Base-by-base conservation (phyloP, 1,140 invertebrate species). In the Hyphantria cunea region DNA sequence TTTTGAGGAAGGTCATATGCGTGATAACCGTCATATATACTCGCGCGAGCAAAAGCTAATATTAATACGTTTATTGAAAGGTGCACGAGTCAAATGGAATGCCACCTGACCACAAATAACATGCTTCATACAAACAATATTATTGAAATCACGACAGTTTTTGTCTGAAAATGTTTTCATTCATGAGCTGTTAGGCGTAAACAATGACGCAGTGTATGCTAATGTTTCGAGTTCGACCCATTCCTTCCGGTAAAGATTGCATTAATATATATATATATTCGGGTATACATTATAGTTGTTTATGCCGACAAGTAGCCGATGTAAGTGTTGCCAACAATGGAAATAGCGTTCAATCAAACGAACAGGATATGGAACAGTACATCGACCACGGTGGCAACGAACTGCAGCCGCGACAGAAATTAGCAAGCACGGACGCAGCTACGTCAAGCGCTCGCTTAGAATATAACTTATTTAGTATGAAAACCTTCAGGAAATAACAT, bases 351-450 rank as follows among this genome's bases (percentile, higher is more conserved):
- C 59, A 53, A 56, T 53, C 31, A 61, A 64, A 60, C 67, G 72
- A 76, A 80, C 78, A 82, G 80, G 82, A 84, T 80, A 71, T 74
- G 68, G 72, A 65, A 67, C 66, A 73, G 80, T 76, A 77, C 80
- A 74, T 51, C 80, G 79, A 79, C 82, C 75, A 76, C 70, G 63
- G 54, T 69, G 69, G 69, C 74, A 78, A 82, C 76, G 72, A 82
- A 80, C 76, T 77, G 64, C 64, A 9, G 5, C 54, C 52, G 62
- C 80, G 72, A 72, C 75, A 78, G 77, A 80, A 78, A 78, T 76
- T 67, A 64, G 50, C 44, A 55, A 60, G 56, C 15, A 31, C 31
- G 45, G 25, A 48, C 14, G 25, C 56, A 17, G 17, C 37, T 51
- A 48, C 48, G 47, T 60, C 9, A 58, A 58, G 14, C 47, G 34